phyloP scores from a whole-genome alignment of 2,888 invertebrate genomes.

The Corbicula japonica region DNA sequence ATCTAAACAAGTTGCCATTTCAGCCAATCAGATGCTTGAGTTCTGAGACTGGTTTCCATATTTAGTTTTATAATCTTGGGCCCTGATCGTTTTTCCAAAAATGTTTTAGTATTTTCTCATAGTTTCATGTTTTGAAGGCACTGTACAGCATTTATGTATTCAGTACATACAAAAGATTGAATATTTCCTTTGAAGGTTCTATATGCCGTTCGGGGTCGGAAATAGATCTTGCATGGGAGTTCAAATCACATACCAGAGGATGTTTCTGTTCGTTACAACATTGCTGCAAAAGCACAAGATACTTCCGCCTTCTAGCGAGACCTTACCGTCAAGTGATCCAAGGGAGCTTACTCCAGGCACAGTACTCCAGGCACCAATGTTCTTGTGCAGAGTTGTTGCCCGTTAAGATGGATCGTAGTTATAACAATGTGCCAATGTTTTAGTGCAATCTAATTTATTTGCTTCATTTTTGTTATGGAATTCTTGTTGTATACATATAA shows the following conservation, averaged over 20 bases:
- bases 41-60: too few relatives aligned
- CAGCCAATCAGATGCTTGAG: too few relatives aligned
- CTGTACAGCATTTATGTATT: too few relatives aligned
- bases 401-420: constrained; percentile 7
- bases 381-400: constrained; percentile 51
- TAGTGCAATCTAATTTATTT: not conserved
- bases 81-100: too few relatives aligned
- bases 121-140: too few relatives aligned
- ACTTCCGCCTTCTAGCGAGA: constrained; percentile 46
- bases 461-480: not conserved
- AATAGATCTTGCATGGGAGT: constrained; percentile 68
- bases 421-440: constrained; percentile 6
- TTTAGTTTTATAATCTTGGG: too few relatives aligned
- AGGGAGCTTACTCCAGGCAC: constrained; percentile 59
- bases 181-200: constrained; percentile 50
- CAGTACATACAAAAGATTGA: too few relatives aligned
- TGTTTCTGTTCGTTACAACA: constrained; percentile 68
- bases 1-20: too few relatives aligned
- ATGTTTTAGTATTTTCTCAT: too few relatives aligned
- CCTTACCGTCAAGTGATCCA: constrained; percentile 66
- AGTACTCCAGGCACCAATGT: constrained; percentile 62
- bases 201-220: constrained; percentile 72
- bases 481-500: too few relatives aligned
- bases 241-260: constrained; percentile 63
- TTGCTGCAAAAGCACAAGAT: constrained; percentile 64